These are phyloP conservation scores for Nomada goodeniana DNA, from an alignment of 2,888 invertebrate genomes.

Conservation along the genomic window DNA sequence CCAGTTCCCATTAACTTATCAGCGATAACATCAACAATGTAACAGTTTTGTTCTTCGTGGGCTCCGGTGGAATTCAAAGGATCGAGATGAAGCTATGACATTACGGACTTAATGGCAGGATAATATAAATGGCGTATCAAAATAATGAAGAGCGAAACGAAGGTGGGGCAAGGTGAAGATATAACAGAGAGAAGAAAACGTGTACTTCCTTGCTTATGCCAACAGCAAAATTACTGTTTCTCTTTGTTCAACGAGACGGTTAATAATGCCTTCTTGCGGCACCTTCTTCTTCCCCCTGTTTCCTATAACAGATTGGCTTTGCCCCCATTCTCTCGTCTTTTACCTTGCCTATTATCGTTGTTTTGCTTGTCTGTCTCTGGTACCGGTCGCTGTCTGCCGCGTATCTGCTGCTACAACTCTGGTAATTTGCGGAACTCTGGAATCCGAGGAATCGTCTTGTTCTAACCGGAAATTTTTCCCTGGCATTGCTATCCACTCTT, in stretches of 20 bases:
- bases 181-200: constrained; percentile 2
- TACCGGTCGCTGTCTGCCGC: constrained; percentile 46
- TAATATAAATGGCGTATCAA: neutral
- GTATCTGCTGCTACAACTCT: constrained; percentile 38
- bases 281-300: constrained; percentile 61
- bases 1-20: neutral
- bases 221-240: constrained; percentile 49
- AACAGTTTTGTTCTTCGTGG: too few relatives aligned
- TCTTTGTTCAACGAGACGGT: constrained; percentile 68
- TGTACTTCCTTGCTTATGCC: constrained; percentile 37
- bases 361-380: constrained; percentile 26
- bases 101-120: neutral
- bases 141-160: neutral
- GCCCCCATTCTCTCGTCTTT: constrained; percentile 2
- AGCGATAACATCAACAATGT: neutral
- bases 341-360: constrained; percentile 14
- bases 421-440: constrained; percentile 66
- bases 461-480: constrained; percentile 12
- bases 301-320: constrained; percentile 51
- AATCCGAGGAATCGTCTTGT: constrained; percentile 59
- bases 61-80: too few relatives aligned
- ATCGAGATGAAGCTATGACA: too few relatives aligned
- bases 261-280: constrained; percentile 68
- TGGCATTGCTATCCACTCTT: neutral
- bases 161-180: neutral